Base-by-base conservation (phyloP, 2,888 invertebrate genomes). In the Chrysotoxum bicinctum region DNA sequence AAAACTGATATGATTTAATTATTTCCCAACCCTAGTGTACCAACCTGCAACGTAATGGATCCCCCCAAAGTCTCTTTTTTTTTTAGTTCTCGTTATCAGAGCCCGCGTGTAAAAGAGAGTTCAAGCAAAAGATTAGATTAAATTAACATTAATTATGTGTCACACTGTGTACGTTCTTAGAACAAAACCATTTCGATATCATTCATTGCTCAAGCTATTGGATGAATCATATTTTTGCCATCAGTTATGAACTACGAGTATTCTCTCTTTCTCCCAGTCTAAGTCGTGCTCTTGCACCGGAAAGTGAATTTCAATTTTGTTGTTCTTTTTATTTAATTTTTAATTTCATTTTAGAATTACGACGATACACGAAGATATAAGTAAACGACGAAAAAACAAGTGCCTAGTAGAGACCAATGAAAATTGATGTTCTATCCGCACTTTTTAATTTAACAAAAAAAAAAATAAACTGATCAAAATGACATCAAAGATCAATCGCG, bases 401-500 rank as follows among this genome's bases (percentile, higher is more conserved):
- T 62, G n/a, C 12, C 32, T n/a, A 43, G 48, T 37, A 23, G 19
- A 35, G 19, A n/a, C 26, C 14, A 54, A 62, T 16, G 21, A 26
- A 4, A 48, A 68, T 43, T 58, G 9, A 64, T 54, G 32, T 32
- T 32, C 26, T 7, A 14, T 8, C 14, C 10, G 45, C 45, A 45
- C 45, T 48, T 23, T 21, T 32, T 19, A 4, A 21, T 19, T 50
- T 23, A 50, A 50, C 64, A 16, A 23, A 23, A 32, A 21, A 3
- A 35, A 23, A 43, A 16, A 16, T 4, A 30, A 48, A 45, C 2
- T 1, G 2, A 2, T 54, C 16, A 37, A 5, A 32, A 85, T 85
- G 84, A 48, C 83, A 32, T 56, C 78, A 7, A 87, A 78, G 52
- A 89, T 87, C 73, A 90, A 90, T 83, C 90, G 90, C 3, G 91